phyloP scores from a whole-genome alignment of 2,888 invertebrate species.

The Dioctria rufipes region DNA sequence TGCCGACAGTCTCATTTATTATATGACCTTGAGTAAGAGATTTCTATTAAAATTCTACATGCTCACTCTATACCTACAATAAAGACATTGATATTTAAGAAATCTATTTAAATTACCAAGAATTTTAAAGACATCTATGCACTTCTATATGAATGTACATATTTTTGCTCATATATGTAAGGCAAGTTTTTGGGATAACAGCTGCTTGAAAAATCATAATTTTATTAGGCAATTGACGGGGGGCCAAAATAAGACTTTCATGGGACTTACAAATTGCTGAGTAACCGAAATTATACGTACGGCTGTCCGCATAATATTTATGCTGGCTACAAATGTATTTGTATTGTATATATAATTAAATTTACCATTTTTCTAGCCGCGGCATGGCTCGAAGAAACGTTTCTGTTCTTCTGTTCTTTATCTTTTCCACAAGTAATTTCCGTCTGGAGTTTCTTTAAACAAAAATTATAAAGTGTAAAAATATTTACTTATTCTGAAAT shows the following conservation, averaged over 20 bases:
- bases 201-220: slow-evolving; percentile 20
- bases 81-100: not conserved
- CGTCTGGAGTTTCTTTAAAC: not conserved
- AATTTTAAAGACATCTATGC: slow-evolving; percentile 30
- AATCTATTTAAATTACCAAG: slow-evolving; percentile 35
- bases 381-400: too few relatives aligned
- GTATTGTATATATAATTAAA: not conserved
- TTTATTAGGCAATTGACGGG: slow-evolving; percentile 39
- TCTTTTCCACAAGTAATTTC: not conserved
- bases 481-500: not conserved
- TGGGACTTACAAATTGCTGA: not conserved
- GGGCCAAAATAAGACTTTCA: slow-evolving; percentile 32
- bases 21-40: slow-evolving; percentile 40
- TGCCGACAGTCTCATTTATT: slow-evolving; percentile 13
- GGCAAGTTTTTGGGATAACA: slow-evolving; percentile 3
- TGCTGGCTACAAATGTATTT: slow-evolving; percentile 3
- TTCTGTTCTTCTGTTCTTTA: not conserved
- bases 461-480: not conserved
- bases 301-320: not conserved
- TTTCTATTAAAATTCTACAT: not conserved
- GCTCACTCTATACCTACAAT: not conserved
- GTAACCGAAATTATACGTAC: not conserved
- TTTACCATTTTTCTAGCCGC: not conserved
- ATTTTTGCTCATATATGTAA: not conserved
- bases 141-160: not conserved